Evolutionary conservation across 2,888 invertebrate species (phyloP).

Genomic region (Phorcus lineatus): DNA sequence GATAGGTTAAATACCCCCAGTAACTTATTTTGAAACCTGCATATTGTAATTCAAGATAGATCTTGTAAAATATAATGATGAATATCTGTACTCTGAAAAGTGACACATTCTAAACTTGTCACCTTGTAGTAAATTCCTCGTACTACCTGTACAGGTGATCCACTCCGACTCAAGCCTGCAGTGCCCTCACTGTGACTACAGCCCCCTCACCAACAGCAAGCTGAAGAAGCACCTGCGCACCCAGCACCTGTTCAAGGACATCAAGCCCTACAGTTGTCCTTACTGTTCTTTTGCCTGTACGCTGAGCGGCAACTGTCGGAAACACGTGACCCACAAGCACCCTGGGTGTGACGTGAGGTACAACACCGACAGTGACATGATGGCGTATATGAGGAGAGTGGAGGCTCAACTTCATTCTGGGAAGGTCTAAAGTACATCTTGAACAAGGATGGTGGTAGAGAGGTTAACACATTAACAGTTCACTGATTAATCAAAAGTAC

Average conservation of each 20-base stretch:
- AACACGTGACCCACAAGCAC: background rate
- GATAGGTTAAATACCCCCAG: too few species aligned
- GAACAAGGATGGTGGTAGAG: too few species aligned
- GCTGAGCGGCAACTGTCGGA: background rate
- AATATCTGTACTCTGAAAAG: too few species aligned
- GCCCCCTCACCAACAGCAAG: background rate
- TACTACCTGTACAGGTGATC: background rate
- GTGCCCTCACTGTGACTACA: constrained; percentile 18
- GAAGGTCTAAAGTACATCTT: background rate
- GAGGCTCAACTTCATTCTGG: background rate
- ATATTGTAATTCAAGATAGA: too few species aligned
- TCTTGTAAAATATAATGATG: too few species aligned
- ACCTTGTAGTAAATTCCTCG: too few species aligned
- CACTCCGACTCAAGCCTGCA: background rate
- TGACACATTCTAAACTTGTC: too few species aligned
- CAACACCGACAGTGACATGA: background rate
- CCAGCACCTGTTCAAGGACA: constrained; percentile 9
- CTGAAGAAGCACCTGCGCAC: constrained; percentile 8
- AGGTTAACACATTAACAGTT: too few species aligned
- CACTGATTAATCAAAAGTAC: too few species aligned
- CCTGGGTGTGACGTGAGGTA: background rate
- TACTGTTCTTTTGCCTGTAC: constrained; percentile 3
- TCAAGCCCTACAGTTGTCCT: constrained; percentile 1
- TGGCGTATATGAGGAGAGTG: constrained; percentile 8
- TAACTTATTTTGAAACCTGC: too few species aligned